phyloP scores from a whole-genome alignment of 2,797 vertebrate species.

The Dipus sagitta region DNA sequence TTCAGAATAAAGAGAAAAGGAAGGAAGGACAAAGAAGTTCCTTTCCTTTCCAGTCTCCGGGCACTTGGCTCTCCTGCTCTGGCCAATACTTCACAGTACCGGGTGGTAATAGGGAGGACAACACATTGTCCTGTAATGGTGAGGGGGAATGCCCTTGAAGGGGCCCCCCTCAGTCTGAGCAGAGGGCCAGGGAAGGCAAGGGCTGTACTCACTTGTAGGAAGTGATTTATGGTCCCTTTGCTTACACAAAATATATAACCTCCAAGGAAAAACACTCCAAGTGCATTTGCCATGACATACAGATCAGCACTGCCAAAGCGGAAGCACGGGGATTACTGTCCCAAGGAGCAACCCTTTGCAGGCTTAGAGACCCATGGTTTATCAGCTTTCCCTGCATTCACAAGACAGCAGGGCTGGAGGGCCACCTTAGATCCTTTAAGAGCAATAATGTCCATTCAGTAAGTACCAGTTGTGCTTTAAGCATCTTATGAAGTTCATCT shows the following conservation, averaged over 20 bases:
- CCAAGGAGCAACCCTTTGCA: not conserved
- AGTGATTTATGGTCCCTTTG: conserved; percentile 4
- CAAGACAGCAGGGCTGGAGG: not conserved
- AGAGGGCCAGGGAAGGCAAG: not conserved
- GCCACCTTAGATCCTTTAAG: not conserved
- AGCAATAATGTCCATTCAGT: too few relatives aligned
- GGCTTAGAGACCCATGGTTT: not conserved
- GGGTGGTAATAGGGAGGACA: too few relatives aligned
- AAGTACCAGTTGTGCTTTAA: not conserved
- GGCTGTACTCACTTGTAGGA: not conserved
- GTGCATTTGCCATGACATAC: not conserved
- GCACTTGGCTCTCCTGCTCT: not conserved
- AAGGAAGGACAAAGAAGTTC: not conserved
- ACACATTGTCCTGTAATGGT: not conserved
- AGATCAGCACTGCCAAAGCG: rapidly evolving
- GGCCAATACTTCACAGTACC: rapidly evolving
- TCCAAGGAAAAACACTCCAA: not conserved
- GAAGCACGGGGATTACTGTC: not conserved
- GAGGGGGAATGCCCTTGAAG: not conserved
- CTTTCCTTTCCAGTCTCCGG: not conserved
- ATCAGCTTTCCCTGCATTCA: not conserved
- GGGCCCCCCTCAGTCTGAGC: not conserved
- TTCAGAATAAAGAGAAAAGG: not conserved
- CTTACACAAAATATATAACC: conserved; percentile 43
- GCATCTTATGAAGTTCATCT: not conserved